These are phyloP conservation scores for Hirtodrosophila trivittata DNA, from an alignment of 2,888 invertebrate genomes.

Conservation along the genomic window DNA sequence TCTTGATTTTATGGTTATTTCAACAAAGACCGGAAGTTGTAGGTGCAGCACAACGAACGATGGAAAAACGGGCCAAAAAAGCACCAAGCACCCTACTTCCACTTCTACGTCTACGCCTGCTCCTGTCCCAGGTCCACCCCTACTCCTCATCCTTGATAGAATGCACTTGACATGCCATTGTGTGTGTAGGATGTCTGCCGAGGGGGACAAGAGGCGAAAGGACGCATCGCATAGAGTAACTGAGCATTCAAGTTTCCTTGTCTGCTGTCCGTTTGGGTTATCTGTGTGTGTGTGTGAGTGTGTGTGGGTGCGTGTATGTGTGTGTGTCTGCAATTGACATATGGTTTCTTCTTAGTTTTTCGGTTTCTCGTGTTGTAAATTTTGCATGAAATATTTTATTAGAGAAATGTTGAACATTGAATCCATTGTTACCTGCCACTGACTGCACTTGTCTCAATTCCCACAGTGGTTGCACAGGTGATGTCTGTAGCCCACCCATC, in stretches of 20 bases:
- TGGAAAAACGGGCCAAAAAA: conserved; percentile 23
- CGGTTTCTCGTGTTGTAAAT: conserved; percentile 61
- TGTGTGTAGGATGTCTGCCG: conserved; percentile 31
- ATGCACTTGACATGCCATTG: conserved; percentile 80
- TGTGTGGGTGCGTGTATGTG: conserved; percentile 14
- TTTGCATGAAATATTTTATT: conserved; percentile 79
- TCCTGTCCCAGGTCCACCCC: conserved; percentile 2
- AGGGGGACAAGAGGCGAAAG: not conserved
- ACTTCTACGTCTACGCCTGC: not conserved
- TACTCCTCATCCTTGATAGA: not conserved
- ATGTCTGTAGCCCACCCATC: conserved; percentile 22
- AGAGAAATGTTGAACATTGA: conserved; percentile 61
- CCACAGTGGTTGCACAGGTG: conserved; percentile 64
- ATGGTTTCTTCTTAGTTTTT: conserved; percentile 78
- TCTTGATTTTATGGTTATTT: conserved; percentile 82
- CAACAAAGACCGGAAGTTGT: conserved; percentile 78
- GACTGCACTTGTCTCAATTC: conserved; percentile 60
- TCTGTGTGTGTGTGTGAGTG: conserved; percentile 18
- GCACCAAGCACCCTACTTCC: not conserved
- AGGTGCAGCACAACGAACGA: conserved; percentile 69
- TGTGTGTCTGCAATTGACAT: conserved; percentile 74
- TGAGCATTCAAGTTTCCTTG: conserved; percentile 38
- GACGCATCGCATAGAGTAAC: not conserved
- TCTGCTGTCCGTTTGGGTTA: conserved; percentile 34
- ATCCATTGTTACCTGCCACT: conserved; percentile 14